A percentile compares a stretch with the other conserved stretches of the same genome.
These are phyloP conservation scores for Scaptomyza graminum DNA, from an alignment of 1,140 invertebrate species.

Conservation along the genomic window DNA sequence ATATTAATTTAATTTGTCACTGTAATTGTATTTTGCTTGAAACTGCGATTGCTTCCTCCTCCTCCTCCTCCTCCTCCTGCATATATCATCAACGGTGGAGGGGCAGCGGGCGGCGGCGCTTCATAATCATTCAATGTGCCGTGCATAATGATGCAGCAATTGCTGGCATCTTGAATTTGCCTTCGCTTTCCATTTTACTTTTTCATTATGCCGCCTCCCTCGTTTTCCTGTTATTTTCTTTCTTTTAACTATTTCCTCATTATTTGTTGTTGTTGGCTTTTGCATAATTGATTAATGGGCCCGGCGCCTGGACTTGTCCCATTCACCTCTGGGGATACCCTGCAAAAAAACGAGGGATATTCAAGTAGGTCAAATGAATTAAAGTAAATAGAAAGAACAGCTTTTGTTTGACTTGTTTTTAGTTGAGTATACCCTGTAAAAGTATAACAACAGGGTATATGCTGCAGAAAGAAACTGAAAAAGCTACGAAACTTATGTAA, in stretches of 20 bases:
- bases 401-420: too few species aligned
- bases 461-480: too few species aligned
- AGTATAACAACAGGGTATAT: too few species aligned
- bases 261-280: slow-evolving; percentile 47
- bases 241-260: slow-evolving; percentile 38
- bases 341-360: neutral
- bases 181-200: neutral
- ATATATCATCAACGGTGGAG: slow-evolving; percentile 52
- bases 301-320: slow-evolving; percentile 28
- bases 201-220: neutral
- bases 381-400: too few species aligned
- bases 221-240: slow-evolving; percentile 9
- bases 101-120: slow-evolving; percentile 40
- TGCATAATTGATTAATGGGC: slow-evolving; percentile 74
- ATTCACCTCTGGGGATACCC: slow-evolving; percentile 16
- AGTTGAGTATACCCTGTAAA: too few species aligned
- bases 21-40: slow-evolving; percentile 57
- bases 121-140: slow-evolving; percentile 71
- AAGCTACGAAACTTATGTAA: too few species aligned
- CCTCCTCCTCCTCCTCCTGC: slow-evolving; percentile 9
- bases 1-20: slow-evolving; percentile 70
- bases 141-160: slow-evolving; percentile 65
- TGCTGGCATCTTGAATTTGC: too few species aligned
- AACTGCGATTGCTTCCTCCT: slow-evolving; percentile 4
- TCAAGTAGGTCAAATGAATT: neutral